Base-by-base conservation (phyloP, 2,797 vertebrate species). In the Chloroceryle amazona region DNA sequence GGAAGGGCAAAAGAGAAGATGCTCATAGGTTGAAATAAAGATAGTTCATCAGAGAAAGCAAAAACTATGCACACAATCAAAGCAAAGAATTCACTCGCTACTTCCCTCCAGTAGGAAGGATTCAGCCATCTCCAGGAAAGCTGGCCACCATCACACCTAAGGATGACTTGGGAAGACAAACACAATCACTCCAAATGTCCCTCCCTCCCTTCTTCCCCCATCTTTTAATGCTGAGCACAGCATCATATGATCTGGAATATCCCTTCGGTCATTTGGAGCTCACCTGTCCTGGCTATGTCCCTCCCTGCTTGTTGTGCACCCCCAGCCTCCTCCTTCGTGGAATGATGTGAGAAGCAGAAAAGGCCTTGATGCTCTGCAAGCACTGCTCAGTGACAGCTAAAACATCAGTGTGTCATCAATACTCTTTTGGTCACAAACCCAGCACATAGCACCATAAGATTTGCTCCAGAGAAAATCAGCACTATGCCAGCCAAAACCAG, bases 301-400 rank as follows among this genome's bases (percentile, higher is more conserved):
- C 35, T 58, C 37, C 21, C 23, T 41, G 2, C 5, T 31, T 13
- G 42, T 51, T 46, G 68, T 14, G 28, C n/a, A 9, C 28, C 22
- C 25, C 20, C 28, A 39, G 49, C 23, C 76, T 25, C 0, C 8
- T 22, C 1, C 0, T 42, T 33, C n/a, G 13, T 58, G 20, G 13
- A 19, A 14, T 0, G 4, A 9, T 0, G 5, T 8, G 37, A 63
- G 49, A 3, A 37, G 2, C 9, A 58, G 49, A 39, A 70, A 11
- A 70, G 23, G 11, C 37, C 5, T 58, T 35, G 25, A 20, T 0
- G 0, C 28, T 63, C 15, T 41, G 42, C 13, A 31, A 86, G 25
- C 6, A 3, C 44, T 51, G 31, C 2, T 75, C n/a, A 51, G 4
- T 17, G 12, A 19, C 0, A 51, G 39, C 14, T 26, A 52, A 58